A percentile compares a stretch with the other conserved stretches of the same genome.
Conservation (phyloP, 2,797 vertebrate genomes). For the Cygnus olor region DNA sequence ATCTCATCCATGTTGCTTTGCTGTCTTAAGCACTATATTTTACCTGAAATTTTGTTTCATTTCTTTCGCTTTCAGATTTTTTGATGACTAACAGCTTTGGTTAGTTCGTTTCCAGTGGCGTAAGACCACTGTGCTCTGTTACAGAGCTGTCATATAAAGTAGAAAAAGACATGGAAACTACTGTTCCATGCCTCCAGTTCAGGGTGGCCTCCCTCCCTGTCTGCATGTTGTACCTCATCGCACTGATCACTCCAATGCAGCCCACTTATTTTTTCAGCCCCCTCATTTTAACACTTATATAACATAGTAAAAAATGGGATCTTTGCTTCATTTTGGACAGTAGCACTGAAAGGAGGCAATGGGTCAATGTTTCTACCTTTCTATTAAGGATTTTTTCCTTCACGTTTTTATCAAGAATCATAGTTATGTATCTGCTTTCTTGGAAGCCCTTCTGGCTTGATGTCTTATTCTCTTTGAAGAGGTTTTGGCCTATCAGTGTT, state of each 20-base stretch:
- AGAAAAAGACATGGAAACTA: neutral
- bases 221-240: neutral
- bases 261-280: neutral
- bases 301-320: fast-evolving
- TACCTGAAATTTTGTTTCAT: neutral
- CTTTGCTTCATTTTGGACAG: neutral
- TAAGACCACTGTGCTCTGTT: neutral
- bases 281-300: neutral
- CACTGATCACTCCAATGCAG: neutral
- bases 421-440: neutral
- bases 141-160: neutral
- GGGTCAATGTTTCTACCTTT: neutral
- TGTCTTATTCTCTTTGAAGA: neutral
- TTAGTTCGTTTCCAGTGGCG: neutral
- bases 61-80: neutral
- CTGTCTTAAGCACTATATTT: neutral
- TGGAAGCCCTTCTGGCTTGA: neutral
- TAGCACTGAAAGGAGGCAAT: neutral
- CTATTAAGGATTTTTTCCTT: neutral
- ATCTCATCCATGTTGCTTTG: neutral
- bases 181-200: neutral
- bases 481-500: neutral
- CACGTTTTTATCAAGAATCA: neutral
- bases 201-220: neutral
- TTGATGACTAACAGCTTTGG: neutral